Base-by-base conservation (phyloP, 1,140 invertebrate species). In the Ooceraea biroi region DNA sequence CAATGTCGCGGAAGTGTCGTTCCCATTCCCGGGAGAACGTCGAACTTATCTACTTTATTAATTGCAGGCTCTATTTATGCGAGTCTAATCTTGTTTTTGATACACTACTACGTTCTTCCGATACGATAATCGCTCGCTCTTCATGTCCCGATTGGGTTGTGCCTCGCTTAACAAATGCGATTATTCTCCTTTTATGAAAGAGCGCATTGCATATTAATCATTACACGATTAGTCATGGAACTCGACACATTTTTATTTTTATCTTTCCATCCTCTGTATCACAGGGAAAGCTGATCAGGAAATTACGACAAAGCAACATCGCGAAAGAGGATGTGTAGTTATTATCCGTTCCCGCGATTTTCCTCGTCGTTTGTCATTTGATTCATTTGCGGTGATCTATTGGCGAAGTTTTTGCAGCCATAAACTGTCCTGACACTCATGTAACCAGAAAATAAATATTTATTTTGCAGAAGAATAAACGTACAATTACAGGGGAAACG, bases 171-270 rank as follows among this genome's bases (percentile, higher is more conserved):
- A 55, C 5, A 19, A 55, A 10, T 19, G 52, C n/a, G 19, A 55
- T 4, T 25, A 58, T 60, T 73, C 58, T 12, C 3, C 14, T 60
- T 25, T 3, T 3, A 19, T 58, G 22, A 60, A 60, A 44, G 0
- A 25, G 1, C 4, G 50, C 3, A 4, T 10, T 10, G 22, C 11
- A 68, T 71, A 57, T 36, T 17, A 19, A 41, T 58, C 11, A 7
- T 17, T 17, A 27, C 36, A 0, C 17, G 1, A 76, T 50, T 65
- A 36, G 4, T 76, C 2, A 19, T 19, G 58, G 10, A 0, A 44
- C 11, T 8, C 17, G 22, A 46, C n/a, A 17, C 7, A 27, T 66
- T 93, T 91, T 91, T 77, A 55, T 52, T 69, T 25, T 58, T 11
- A 58, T 27, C 8, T 22, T 25, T 25, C 19, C 12, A 36, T 36